phyloP scores from a whole-genome alignment of 2,888 invertebrate species.

The Octonoba sinensis region DNA sequence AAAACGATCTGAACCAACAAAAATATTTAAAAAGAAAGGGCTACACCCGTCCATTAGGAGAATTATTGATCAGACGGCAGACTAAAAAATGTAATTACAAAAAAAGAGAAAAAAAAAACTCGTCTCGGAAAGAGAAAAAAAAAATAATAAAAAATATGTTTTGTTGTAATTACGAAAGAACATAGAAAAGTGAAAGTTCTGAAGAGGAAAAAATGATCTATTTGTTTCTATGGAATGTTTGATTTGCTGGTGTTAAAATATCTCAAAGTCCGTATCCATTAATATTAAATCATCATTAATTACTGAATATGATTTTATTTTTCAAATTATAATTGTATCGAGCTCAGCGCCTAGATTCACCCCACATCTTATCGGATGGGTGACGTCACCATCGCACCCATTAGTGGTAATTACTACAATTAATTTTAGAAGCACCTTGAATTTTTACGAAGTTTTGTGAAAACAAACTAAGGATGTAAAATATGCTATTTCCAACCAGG shows the following conservation, averaged over 20 bases:
- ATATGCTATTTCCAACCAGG: too few species aligned
- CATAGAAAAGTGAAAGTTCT: constrained; percentile 50
- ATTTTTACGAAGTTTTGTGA: background rate
- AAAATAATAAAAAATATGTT: constrained; percentile 28
- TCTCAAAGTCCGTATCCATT: constrained; percentile 57
- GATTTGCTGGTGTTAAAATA: constrained; percentile 57
- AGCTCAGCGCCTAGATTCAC: constrained; percentile 1
- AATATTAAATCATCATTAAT: constrained; percentile 65
- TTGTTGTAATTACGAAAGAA: constrained; percentile 60
- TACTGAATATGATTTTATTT: constrained; percentile 53
- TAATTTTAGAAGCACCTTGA: constrained; percentile 20
- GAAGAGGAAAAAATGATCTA: constrained; percentile 8
- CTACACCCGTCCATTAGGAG: constrained; percentile 44
- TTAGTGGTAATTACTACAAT: constrained; percentile 60
- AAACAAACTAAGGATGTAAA: too few species aligned
- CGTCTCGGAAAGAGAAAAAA: constrained; percentile 4
- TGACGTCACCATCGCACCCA: constrained; percentile 56
- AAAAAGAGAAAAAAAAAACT: constrained; percentile 19
- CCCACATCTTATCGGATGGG: constrained; percentile 38
- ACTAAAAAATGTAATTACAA: constrained; percentile 55
- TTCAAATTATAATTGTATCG: constrained; percentile 48
- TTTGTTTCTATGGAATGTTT: constrained; percentile 36
- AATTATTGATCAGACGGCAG: constrained; percentile 55
- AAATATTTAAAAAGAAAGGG: constrained; percentile 20
- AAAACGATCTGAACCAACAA: background rate